Percentiles rank a stretch among this genome's conserved stretches.
phyloP scores from a whole-genome alignment of 2,888 invertebrate species.

The Drosophila tripunctata region DNA sequence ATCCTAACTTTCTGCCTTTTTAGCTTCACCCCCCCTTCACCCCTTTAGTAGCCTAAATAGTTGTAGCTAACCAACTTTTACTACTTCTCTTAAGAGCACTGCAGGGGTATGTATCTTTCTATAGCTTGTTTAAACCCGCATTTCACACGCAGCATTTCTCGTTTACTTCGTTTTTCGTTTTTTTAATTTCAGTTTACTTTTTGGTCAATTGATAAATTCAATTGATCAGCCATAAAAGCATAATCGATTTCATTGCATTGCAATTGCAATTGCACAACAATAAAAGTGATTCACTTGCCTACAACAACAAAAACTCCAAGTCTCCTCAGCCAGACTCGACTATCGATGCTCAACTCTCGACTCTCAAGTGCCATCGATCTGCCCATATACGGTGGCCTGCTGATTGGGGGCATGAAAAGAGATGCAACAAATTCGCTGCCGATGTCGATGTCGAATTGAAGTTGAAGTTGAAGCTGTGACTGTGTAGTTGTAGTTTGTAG shows the following conservation, averaged over 20 bases:
- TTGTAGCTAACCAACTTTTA: no score
- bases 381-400: conserved; percentile 47
- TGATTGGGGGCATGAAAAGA: conserved; percentile 1
- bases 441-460: conserved; percentile 32
- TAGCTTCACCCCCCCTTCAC: no score
- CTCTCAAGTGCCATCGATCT: conserved; percentile 45
- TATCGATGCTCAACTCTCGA: not conserved
- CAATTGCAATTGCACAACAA: conserved; percentile 61
- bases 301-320: not conserved
- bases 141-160: conserved; percentile 45
- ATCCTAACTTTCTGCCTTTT: no score
- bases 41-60: no score
- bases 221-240: conserved; percentile 46
- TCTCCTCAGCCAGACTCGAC: not conserved
- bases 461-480: conserved; percentile 26
- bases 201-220: conserved; percentile 53
- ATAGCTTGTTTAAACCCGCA: conserved; percentile 28
- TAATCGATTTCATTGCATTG: conserved; percentile 31
- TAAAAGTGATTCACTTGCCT: conserved; percentile 70
- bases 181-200: conserved; percentile 15
- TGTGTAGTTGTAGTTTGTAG: conserved; percentile 14
- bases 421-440: not conserved
- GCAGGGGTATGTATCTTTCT: conserved; percentile 17
- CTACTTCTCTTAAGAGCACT: no score
- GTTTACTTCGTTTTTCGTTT: conserved; percentile 18